A percentile compares a stretch with the other conserved stretches of the same genome.
Evolutionary conservation across 2,888 invertebrate genomes (phyloP).

Genomic region (Megalurothrips usitatus): DNA sequence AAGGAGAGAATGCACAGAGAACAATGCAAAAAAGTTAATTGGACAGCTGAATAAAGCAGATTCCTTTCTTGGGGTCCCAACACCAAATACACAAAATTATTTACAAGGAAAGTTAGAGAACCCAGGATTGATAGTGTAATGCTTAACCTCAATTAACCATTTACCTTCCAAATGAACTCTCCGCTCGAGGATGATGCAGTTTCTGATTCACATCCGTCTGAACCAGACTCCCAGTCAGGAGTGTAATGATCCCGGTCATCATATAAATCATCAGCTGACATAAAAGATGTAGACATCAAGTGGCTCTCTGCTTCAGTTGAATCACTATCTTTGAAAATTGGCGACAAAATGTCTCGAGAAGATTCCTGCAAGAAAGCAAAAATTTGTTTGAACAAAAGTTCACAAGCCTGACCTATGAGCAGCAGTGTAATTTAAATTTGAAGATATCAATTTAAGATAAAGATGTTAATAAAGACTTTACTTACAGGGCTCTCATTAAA

Average conservation of each 20-base stretch:
- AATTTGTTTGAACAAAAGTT: background rate
- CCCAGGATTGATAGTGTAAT: background rate
- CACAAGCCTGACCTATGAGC: background rate
- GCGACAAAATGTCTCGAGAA: background rate
- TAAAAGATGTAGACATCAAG: slow-evolving; percentile 48
- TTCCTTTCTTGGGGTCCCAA: too few relatives aligned
- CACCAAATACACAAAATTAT: too few relatives aligned
- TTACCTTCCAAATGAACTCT: slow-evolving; percentile 75
- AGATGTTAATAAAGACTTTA: background rate
- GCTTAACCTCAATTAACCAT: slow-evolving; percentile 34
- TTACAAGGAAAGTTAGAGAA: too few relatives aligned
- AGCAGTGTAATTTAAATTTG: background rate
- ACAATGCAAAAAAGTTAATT: background rate
- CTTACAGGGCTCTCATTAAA: slow-evolving; percentile 16
- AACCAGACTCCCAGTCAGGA: slow-evolving; percentile 39
- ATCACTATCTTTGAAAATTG: background rate
- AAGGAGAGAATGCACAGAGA: background rate
- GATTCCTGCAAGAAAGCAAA: background rate
- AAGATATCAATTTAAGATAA: background rate
- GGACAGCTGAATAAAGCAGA: background rate
- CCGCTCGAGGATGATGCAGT: slow-evolving; percentile 63
- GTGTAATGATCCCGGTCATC: slow-evolving; percentile 35
- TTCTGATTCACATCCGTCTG: slow-evolving; percentile 64
- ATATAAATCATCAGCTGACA: slow-evolving; percentile 46
- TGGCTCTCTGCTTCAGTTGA: slow-evolving; percentile 34